Base-by-base conservation (phyloP, 92 coral and sea anemone genomes). In the Meandrina meandrites region DNA sequence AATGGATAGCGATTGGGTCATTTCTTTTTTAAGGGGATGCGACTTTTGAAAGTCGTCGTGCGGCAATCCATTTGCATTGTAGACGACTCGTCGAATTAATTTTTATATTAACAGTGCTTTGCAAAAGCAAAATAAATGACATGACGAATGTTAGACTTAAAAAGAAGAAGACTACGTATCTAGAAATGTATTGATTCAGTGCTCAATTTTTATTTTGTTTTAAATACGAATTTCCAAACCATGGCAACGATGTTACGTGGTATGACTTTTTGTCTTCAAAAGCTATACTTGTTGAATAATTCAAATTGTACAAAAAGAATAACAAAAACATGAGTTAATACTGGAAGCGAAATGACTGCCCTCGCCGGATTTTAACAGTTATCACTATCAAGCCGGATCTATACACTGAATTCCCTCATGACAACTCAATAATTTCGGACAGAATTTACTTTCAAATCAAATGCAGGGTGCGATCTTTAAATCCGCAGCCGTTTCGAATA, bases 241-340 rank as follows among this genome's bases (percentile, higher is more conserved):
- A 34, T 58, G 19, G 51, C 32, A 79, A 79, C 47, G 14, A 9
- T 32, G 50, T 40, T 36, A 24, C 54, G 19, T 34, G 70, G 16
- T 40, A 18, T 21, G 83, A 56, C 17, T 21, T 34, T 79, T 56
- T 35, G 70, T 79, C n/a, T 60, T 36, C n/a, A 79, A 79, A 57
- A 22, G 31, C 27, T 37, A n/a, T n/a, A 3, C 19, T n/a, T 79
- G 14, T 27, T 27, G 68, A 78, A 56, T 78, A 51, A 78, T 78
- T 51, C 81, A 50, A n/a, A 31, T n/a, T 30, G 1, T 21, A 19
- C 40, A 79, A 15, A 79, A 79, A 56, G 15, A 17, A 56, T 12
- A 56, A 35, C 50, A 58, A 22, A n/a, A 56, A 60, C 71, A 79
- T 34, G 28, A 50, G 66, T 15, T 32, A 0, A 51, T 27, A 8